Evolutionary conservation across 2,113 vertebrate genomes (phyloP).

Genomic region (Apeltes quadracus): DNA sequence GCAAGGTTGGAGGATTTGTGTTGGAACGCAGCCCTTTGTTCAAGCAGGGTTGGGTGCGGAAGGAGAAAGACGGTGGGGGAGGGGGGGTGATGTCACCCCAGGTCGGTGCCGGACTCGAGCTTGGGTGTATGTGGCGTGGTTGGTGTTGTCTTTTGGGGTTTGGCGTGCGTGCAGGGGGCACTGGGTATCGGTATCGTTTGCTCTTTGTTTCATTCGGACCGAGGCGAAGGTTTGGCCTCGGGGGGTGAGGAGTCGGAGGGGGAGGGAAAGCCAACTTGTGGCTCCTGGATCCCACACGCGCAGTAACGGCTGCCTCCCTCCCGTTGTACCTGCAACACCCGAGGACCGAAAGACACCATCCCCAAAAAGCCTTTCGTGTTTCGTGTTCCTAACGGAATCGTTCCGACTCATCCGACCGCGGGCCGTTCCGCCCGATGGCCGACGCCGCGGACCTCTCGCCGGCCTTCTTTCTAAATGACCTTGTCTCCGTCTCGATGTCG

Average conservation of each 20-base stretch:
- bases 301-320: conserved; percentile 37
- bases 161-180: conserved; percentile 30
- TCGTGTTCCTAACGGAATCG: not conserved
- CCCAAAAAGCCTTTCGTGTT: conserved; percentile 13
- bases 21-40: conserved; percentile 76
- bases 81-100: conserved; percentile 74
- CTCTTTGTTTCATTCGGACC: conserved; percentile 72
- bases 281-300: conserved; percentile 60
- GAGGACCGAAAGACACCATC: conserved; percentile 41
- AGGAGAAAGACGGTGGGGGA: not conserved
- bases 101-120: conserved; percentile 67
- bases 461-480: no score
- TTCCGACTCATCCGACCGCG: not conserved
- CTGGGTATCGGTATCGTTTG: conserved; percentile 64
- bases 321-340: conserved; percentile 37
- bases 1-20: conserved; percentile 70
- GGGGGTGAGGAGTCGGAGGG: conserved; percentile 19
- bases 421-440: no score
- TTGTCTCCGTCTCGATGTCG: not conserved
- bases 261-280: conserved; percentile 68
- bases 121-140: conserved; percentile 47
- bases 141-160: conserved; percentile 60
- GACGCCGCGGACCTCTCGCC: no score
- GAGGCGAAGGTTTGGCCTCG: conserved; percentile 65
- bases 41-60: conserved; percentile 52